A percentile compares a stretch with the other conserved stretches of the same genome.
phyloP scores from a whole-genome alignment of 1,140 invertebrate species.

The Drosophila triauraria region DNA sequence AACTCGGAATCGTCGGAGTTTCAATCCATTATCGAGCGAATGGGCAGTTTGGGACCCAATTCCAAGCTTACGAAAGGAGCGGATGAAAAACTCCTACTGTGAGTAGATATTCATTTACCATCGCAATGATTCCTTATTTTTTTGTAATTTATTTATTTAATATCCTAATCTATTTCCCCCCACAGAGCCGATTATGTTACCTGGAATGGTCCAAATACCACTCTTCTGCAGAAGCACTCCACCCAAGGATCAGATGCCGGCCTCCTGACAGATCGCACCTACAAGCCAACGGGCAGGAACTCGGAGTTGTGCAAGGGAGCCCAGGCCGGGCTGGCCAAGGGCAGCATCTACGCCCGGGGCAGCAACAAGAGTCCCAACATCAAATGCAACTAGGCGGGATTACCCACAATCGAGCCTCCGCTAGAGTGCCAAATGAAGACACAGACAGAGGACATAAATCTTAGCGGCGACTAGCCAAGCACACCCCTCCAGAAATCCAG shows the following conservation, averaged over 20 bases:
- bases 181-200: conserved; percentile 89
- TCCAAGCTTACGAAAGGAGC: conserved; percentile 88
- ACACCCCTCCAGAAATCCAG: conserved; percentile 52
- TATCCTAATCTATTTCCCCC: neutral
- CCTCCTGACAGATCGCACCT: conserved; percentile 85
- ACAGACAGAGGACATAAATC: neutral
- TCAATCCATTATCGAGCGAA: conserved; percentile 86
- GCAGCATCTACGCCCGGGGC: conserved; percentile 88
- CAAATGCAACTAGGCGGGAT: conserved; percentile 77
- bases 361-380: conserved; percentile 80
- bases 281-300: conserved; percentile 87
- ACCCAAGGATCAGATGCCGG: conserved; percentile 86
- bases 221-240: conserved; percentile 84
- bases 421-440: conserved; percentile 60
- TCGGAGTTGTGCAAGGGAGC: conserved; percentile 88
- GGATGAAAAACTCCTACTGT: conserved; percentile 89
- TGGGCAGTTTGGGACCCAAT: conserved; percentile 87
- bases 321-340: conserved; percentile 88
- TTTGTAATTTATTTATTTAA: neutral
- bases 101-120: conserved; percentile 80
- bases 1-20: conserved; percentile 68
- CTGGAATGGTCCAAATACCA: conserved; percentile 89
- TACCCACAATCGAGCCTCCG: conserved; percentile 2
- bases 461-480: conserved; percentile 30
- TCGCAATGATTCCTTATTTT: too few species aligned